Percentiles rank a stretch among this genome's conserved stretches.
phyloP scores from a whole-genome alignment of 2,113 vertebrate species.

The Craseonycteris thonglongyai region DNA sequence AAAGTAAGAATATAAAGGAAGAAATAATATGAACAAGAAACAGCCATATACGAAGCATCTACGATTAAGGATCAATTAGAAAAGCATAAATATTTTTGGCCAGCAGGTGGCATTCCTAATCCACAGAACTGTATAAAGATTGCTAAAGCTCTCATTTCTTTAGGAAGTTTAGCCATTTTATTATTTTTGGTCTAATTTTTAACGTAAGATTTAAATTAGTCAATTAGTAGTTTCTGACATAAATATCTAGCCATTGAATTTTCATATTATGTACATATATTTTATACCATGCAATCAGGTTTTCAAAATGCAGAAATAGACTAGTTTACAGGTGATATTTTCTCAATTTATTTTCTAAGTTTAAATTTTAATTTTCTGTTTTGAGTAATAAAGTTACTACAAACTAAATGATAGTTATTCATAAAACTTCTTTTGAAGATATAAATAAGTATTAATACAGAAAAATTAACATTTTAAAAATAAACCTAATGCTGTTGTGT shows the following conservation, averaged over 20 bases:
- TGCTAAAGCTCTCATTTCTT: not conserved
- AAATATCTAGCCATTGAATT: not conserved
- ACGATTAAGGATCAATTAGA: not conserved
- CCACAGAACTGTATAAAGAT: not conserved
- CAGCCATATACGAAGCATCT: not conserved
- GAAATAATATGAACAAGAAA: not conserved
- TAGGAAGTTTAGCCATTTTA: not conserved
- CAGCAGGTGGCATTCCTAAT: conserved; percentile 1
- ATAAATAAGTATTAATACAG: not conserved
- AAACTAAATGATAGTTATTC: not conserved
- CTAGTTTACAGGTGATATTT: not conserved
- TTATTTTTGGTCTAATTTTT: not conserved
- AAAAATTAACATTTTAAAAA: not conserved
- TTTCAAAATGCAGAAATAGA: not conserved
- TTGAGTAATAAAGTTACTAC: not conserved
- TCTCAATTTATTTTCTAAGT: not conserved
- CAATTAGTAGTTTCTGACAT: not conserved
- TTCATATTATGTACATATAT: not conserved
- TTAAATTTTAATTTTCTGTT: not conserved
- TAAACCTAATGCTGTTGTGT: not conserved
- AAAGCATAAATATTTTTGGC: not conserved
- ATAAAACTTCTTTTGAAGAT: not conserved
- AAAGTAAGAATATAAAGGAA: not conserved
- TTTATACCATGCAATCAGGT: not conserved
- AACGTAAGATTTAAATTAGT: not conserved